phyloP scores from a whole-genome alignment of 53 echinoderm and acorn worm species.

The Mesocentrotus franciscanus region DNA sequence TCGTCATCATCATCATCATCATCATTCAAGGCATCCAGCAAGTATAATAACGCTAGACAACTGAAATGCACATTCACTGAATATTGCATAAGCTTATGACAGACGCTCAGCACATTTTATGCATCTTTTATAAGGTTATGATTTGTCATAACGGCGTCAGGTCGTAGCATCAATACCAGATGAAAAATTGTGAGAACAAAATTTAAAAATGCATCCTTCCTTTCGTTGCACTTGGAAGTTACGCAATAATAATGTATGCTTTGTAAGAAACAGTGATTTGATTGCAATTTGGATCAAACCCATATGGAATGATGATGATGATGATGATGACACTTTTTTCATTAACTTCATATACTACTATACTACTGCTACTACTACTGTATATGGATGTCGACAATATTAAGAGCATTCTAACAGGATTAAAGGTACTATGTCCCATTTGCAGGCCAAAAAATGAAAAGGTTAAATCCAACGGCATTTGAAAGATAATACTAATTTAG shows the following conservation, averaged over 20 bases:
- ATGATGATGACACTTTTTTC: background rate
- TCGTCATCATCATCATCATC: background rate
- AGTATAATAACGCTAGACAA: background rate
- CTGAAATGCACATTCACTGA: background rate
- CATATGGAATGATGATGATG: background rate
- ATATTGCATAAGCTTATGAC: background rate
- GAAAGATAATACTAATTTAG: too few species aligned
- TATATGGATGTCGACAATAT: too few species aligned
- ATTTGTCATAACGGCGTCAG: background rate
- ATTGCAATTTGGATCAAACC: background rate
- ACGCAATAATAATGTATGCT: background rate
- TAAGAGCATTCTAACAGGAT: too few species aligned
- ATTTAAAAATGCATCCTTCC: background rate
- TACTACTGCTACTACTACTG: too few species aligned
- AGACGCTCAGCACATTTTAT: background rate
- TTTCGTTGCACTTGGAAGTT: background rate
- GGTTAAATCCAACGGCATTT: too few species aligned
- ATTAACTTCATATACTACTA: too few species aligned
- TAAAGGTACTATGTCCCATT: too few species aligned
- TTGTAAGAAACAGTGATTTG: background rate
- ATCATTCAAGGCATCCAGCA: background rate
- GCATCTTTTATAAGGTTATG: background rate
- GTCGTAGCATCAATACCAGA: background rate
- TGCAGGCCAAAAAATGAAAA: too few species aligned
- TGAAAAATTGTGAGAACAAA: background rate